Percentiles rank a stretch among this genome's conserved stretches.
These are phyloP conservation scores for Rhysida immarginata DNA, from an alignment of 1,140 invertebrate species.

Conservation along the genomic window DNA sequence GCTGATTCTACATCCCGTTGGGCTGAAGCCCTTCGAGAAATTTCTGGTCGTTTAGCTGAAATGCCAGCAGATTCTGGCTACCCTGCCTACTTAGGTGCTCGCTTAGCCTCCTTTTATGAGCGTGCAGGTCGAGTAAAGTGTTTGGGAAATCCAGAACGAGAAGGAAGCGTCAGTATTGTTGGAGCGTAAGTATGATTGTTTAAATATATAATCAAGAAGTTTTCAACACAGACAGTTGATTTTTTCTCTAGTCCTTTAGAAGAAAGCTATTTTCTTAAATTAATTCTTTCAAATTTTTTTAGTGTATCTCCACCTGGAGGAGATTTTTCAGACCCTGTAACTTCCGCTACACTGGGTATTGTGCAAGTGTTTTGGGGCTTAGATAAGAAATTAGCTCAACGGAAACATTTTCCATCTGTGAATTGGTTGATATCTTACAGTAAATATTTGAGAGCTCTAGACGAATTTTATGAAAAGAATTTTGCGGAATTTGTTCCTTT, in stretches of 20 bases:
- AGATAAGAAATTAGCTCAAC: constrained; percentile 97
- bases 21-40: constrained; percentile 99
- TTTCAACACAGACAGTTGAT: background rate
- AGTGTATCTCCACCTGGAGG: constrained; percentile 96
- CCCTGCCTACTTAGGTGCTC: constrained; percentile 94
- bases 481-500: constrained; percentile 94
- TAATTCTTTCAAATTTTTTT: constrained; percentile 13
- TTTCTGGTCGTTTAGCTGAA: constrained; percentile 98
- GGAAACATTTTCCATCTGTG: constrained; percentile 99
- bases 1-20: constrained; percentile 99
- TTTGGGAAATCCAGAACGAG: constrained; percentile 92
- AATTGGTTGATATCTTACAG: constrained; percentile 99
- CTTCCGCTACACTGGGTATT: constrained; percentile 95
- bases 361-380: constrained; percentile 98
- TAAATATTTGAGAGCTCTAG: constrained; percentile 94
- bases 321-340: constrained; percentile 99
- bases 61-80: constrained; percentile 97
- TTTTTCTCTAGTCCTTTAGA: background rate
- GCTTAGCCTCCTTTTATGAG: constrained; percentile 98
- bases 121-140: constrained; percentile 92
- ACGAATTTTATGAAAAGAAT: constrained; percentile 99
- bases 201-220: too few relatives aligned
- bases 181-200: constrained; percentile 50
- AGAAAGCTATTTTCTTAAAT: background rate
- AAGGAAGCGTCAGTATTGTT: constrained; percentile 97